These are phyloP conservation scores for Scaptodrosophila latifasciaeformis DNA, from an alignment of 2,888 invertebrate genomes.

Conservation along the genomic window DNA sequence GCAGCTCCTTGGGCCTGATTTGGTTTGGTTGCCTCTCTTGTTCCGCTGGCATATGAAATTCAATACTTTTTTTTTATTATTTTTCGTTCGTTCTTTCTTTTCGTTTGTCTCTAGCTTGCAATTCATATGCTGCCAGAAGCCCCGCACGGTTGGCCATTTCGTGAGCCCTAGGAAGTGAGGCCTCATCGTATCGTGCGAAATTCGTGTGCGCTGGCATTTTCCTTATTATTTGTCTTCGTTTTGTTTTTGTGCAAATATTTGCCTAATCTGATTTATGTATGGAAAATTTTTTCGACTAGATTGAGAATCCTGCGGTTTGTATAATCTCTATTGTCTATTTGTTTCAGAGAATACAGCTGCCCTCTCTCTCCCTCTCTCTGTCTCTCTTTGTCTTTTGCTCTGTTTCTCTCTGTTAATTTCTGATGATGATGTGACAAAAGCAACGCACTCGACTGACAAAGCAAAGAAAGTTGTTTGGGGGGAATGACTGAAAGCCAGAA, in stretches of 20 bases:
- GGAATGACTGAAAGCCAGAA: constrained; percentile 15
- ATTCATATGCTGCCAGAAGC: background rate
- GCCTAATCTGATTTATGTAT: background rate
- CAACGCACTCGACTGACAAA: too few relatives aligned
- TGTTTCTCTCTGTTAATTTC: background rate
- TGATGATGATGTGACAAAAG: too few relatives aligned
- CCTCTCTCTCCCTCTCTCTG: too few relatives aligned
- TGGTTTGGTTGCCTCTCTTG: constrained; percentile 33
- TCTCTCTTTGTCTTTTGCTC: background rate
- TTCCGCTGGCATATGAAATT: background rate
- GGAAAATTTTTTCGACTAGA: background rate
- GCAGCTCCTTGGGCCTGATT: too few relatives aligned
- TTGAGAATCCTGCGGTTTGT: too few relatives aligned
- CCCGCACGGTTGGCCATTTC: background rate
- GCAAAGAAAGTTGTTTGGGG: too few relatives aligned
- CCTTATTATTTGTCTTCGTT: background rate
- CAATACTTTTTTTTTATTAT: background rate
- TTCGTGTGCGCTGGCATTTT: background rate
- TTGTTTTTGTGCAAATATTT: constrained; percentile 1
- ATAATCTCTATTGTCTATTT: background rate
- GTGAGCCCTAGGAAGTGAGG: background rate
- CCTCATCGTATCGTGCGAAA: constrained; percentile 2
- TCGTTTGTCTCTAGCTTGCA: background rate
- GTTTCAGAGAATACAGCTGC: too few relatives aligned
- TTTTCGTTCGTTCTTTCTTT: too few relatives aligned